Evolutionary conservation across 1,140 invertebrate genomes (phyloP).

Genomic region (Saccostrea cuccullata): DNA sequence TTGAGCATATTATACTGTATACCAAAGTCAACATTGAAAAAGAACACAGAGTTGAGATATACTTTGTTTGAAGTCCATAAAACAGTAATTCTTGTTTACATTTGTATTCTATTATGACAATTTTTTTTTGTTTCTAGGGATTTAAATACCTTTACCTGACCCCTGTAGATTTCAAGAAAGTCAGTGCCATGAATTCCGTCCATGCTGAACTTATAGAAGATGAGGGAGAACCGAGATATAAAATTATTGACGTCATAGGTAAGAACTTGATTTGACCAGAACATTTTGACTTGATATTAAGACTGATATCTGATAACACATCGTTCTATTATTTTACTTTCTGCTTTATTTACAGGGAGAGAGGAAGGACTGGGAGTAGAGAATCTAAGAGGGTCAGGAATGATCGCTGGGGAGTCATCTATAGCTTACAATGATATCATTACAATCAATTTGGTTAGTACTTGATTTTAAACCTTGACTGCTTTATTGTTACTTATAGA

Average conservation of each 20-base stretch:
- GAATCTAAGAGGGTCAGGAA: slow-evolving; percentile 95
- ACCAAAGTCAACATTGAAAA: background rate
- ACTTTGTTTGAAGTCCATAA: no score
- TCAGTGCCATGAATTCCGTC: slow-evolving; percentile 91
- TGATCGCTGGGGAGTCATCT: slow-evolving; percentile 99
- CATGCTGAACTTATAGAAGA: slow-evolving; percentile 95
- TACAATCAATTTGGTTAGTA: slow-evolving; percentile 91
- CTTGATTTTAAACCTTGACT: background rate
- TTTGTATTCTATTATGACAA: no score
- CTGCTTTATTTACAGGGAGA: slow-evolving; percentile 81
- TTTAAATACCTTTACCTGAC: slow-evolving; percentile 97
- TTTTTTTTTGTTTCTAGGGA: slow-evolving; percentile 81
- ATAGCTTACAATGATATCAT: slow-evolving; percentile 95
- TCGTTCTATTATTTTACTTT: background rate
- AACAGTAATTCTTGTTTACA: no score
- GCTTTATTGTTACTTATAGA: background rate
- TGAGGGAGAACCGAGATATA: slow-evolving; percentile 94
- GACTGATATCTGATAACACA: background rate
- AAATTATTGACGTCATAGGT: slow-evolving; percentile 97
- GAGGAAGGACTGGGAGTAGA: slow-evolving; percentile 98
- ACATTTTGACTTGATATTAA: no score
- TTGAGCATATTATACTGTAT: background rate
- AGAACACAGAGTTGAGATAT: no score
- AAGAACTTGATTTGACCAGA: slow-evolving; percentile 58
- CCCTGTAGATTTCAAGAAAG: slow-evolving; percentile 94